Conservation (phyloP, 2,113 vertebrate genomes). For the Gyps fulvus region DNA sequence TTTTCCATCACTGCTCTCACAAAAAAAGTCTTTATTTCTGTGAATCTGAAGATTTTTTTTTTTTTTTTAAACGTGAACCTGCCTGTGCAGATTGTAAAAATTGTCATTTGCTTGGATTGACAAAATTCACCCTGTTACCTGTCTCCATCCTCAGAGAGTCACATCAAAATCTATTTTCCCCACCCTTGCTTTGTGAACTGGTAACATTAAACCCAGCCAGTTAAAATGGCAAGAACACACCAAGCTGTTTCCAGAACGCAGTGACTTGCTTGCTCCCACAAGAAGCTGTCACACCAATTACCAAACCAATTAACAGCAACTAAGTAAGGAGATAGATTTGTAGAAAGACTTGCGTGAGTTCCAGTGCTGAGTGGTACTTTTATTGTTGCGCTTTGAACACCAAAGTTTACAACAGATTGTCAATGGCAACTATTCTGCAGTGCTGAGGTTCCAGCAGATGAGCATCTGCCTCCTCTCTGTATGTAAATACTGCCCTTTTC, state of each 20-base stretch:
- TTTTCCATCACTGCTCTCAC: neutral
- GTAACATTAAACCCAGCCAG: neutral
- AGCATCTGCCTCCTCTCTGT: neutral
- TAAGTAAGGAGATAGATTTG: neutral
- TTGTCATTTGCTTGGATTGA: neutral
- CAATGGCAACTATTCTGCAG: neutral
- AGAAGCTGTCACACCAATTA: slow-evolving; percentile 6
- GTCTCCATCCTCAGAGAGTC: neutral
- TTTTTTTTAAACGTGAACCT: neutral
- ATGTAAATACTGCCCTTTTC: slow-evolving; percentile 9
- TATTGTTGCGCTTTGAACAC: neutral
- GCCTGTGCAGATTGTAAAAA: neutral
- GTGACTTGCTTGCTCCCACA: neutral
- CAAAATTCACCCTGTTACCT: neutral
- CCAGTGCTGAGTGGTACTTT: neutral
- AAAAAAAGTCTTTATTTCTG: neutral
- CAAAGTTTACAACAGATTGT: neutral
- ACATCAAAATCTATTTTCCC: neutral
- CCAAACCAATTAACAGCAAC: slow-evolving; percentile 14
- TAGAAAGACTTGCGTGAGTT: neutral
- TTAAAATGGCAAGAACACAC: neutral
- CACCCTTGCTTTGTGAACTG: neutral
- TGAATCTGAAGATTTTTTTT: neutral
- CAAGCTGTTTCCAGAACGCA: neutral
- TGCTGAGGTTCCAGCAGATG: neutral